Conservation (phyloP, 2,113 vertebrate species). For the Passerina amoena region DNA sequence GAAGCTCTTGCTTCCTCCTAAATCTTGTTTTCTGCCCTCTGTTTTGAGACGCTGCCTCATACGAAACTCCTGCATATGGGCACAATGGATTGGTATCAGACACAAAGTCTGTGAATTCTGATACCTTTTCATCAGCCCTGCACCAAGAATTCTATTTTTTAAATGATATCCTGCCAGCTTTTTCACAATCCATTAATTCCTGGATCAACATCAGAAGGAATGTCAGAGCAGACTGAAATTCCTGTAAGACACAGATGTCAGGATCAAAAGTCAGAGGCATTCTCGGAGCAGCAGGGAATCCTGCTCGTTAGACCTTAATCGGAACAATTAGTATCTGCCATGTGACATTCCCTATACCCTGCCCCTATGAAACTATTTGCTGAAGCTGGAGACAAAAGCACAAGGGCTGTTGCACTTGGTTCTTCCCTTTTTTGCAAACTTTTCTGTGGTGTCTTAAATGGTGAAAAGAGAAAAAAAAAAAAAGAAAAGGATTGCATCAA, state of each 20-base stretch:
- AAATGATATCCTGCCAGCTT: conserved; percentile 89
- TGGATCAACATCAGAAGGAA: conserved; percentile 93
- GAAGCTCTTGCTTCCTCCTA: neutral
- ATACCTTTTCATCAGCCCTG: conserved; percentile 80
- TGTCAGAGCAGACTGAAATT: conserved; percentile 93
- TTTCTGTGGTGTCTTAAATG: conserved; percentile 21
- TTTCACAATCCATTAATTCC: conserved; percentile 96
- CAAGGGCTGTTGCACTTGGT: neutral
- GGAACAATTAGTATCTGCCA: conserved; percentile 88
- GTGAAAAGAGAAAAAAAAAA: conserved; percentile 23
- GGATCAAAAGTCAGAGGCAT: conserved; percentile 97
- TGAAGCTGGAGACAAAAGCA: conserved; percentile 61
- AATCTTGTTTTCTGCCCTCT: neutral
- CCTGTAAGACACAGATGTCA: conserved; percentile 98
- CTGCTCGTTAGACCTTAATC: conserved; percentile 86
- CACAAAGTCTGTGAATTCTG: conserved; percentile 73
- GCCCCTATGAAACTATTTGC: conserved; percentile 61
- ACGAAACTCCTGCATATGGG: neutral
- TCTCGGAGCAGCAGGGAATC: conserved; percentile 87
- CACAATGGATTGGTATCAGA: conserved; percentile 62
- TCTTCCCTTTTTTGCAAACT: conserved; percentile 32
- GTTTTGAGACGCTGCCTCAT: neutral
- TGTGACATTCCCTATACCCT: conserved; percentile 79
- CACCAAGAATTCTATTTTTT: conserved; percentile 83
- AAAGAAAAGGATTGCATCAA: neutral